Percentiles rank a stretch among this genome's conserved stretches.
Evolutionary conservation across 2,888 invertebrate genomes (phyloP).

Genomic region (Anoncus sp.): DNA sequence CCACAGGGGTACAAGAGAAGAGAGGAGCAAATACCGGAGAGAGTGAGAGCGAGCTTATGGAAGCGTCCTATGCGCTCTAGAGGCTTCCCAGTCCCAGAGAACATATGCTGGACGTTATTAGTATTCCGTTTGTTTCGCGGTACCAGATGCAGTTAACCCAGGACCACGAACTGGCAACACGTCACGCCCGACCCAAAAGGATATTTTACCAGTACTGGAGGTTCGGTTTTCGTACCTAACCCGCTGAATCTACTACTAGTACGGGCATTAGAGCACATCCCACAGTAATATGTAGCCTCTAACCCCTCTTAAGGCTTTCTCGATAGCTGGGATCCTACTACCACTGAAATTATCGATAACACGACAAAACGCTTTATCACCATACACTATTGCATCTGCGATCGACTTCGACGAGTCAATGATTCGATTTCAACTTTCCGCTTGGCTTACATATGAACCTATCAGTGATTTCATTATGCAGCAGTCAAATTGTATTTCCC

Average conservation of each 20-base stretch:
- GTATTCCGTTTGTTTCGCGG: conserved; percentile 80
- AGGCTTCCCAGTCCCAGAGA: conserved; percentile 47
- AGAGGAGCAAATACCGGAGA: conserved; percentile 5
- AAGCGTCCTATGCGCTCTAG: conserved; percentile 28
- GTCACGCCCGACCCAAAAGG: conserved; percentile 63
- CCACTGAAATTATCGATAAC: conserved; percentile 42
- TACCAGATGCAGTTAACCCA: conserved; percentile 78
- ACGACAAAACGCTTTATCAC: conserved; percentile 23
- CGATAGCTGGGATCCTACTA: conserved; percentile 16
- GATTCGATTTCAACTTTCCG: conserved; percentile 44
- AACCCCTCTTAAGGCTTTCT: conserved; percentile 1
- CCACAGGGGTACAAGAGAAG: conserved; percentile 38
- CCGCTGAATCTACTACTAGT: conserved; percentile 26
- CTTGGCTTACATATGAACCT: no score
- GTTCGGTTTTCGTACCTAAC: neutral
- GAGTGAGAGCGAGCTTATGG: conserved; percentile 11
- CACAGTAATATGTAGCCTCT: conserved; percentile 1
- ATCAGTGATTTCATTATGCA: no score
- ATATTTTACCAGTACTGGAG: conserved; percentile 48
- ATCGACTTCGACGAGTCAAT: conserved; percentile 9
- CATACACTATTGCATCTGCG: neutral
- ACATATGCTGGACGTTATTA: conserved; percentile 74
- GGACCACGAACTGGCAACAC: conserved; percentile 70
- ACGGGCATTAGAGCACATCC: conserved; percentile 12
- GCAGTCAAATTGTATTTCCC: neutral